phyloP scores from a whole-genome alignment of 64 coral and sea anemone species.

The Pocillopora verrucosa region DNA sequence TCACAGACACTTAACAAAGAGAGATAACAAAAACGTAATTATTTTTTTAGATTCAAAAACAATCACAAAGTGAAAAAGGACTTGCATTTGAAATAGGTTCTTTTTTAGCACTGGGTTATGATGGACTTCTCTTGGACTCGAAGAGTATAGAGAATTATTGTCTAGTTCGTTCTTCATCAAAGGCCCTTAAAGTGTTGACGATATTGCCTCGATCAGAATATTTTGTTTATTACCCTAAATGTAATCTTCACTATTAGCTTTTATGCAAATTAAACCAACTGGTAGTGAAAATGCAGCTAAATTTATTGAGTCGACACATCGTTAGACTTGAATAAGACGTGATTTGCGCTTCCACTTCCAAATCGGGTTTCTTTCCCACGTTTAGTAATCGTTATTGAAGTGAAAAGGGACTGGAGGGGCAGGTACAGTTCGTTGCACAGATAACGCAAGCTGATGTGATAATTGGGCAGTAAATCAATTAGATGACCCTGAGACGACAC shows the following conservation, averaged over 20 bases:
- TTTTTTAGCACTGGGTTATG: not conserved
- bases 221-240: constrained; percentile 13
- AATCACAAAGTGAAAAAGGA: not conserved
- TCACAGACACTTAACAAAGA: constrained; percentile 21
- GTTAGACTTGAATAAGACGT: not conserved
- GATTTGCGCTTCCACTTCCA: not conserved
- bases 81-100: not conserved
- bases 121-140: not conserved
- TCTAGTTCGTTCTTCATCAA: not conserved
- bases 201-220: not conserved
- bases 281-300: not conserved
- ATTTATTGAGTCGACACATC: not conserved
- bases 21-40: not conserved
- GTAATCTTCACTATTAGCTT: not conserved
- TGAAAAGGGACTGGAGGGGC: not conserved
- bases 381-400: not conserved
- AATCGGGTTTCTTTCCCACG: constrained; percentile 4
- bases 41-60: not conserved
- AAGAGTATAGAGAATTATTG: not conserved
- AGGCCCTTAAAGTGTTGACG: not conserved
- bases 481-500: not conserved
- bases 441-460: constrained; percentile 12
- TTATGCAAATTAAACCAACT: not conserved
- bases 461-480: constrained; percentile 29
- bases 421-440: not conserved